Evolutionary conservation across 2,113 vertebrate species (phyloP), one percentile per base, ranked within the genome.

Genomic region (Arothron firmamentum): DNA sequence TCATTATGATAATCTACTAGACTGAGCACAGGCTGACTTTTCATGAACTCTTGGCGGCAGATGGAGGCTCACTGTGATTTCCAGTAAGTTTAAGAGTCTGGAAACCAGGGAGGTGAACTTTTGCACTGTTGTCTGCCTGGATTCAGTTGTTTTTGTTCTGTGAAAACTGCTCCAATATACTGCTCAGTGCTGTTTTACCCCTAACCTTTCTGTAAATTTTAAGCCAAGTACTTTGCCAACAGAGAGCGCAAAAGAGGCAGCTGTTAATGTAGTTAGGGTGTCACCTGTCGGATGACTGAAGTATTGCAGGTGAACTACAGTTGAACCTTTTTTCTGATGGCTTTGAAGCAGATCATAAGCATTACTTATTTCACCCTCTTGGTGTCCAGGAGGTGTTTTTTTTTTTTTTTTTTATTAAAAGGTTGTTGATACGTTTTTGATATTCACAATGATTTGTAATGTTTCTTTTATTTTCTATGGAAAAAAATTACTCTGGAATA

Each of bases 201-300:
- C 28, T 43, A 43, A 43, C 17, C 42, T 38, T 56, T 20, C 6
- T n/a, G 19, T 42, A 18, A 15, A 47, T 11, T 6, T n/a, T 10
- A 5, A 18, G 21, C 21, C 21, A 23, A 23, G 4, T 45, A 0
- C 16, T 15, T 14, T 34, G 19, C 9, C 21, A 1, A 4, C 0
- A 0, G 1, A 1, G 12, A 31, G 17, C 20, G 54, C 18, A 0
- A 16, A 1, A 6, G 28, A n/a, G n/a, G 19, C 46, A n/a, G 3
- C 31, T 6, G 41, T 53, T 7, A 3, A 41, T 71, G 63, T 34
- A 45, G 53, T 23, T 8, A 51, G 38, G 14, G 41, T 0, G 54
- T 70, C 85, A 61, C 42, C 81, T 85, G 56, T 48, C 76, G 85
- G 85, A 46, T 4, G 3, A 45, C 7, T 5, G 9, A 0, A 41